A percentile compares a stretch with the other conserved stretches of the same genome.
phyloP scores from a whole-genome alignment of 2,797 vertebrate genomes.

The Cirrhinus molitorella region DNA sequence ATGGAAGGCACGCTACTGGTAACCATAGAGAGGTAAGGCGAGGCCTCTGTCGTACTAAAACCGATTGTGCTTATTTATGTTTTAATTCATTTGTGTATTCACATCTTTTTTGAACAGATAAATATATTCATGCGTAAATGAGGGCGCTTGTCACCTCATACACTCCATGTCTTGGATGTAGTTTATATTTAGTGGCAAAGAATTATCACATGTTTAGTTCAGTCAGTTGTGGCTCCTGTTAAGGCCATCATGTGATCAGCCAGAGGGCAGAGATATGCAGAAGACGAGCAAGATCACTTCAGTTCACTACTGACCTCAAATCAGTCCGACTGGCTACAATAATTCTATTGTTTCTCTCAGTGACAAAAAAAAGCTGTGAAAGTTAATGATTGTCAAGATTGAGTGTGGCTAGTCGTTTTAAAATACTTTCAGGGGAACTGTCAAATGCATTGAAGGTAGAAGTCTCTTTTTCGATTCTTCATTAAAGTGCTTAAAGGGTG shows the following conservation, averaged over 20 bases:
- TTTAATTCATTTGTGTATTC: constrained; percentile 20
- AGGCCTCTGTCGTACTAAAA: constrained; percentile 20
- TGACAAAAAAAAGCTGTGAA: constrained; percentile 14
- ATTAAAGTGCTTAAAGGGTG: constrained; percentile 81
- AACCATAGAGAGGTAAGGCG: constrained; percentile 37
- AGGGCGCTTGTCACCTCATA: constrained; percentile 19
- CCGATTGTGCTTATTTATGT: constrained; percentile 37
- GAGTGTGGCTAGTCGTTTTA: constrained; percentile 30
- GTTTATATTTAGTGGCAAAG: constrained; percentile 30
- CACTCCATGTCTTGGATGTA: constrained; percentile 7
- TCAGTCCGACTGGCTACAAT: constrained; percentile 45
- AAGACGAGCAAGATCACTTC: not conserved
- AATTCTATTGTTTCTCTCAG: constrained; percentile 24
- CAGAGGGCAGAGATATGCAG: constrained; percentile 19
- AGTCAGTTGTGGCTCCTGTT: constrained; percentile 33
- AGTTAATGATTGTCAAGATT: constrained; percentile 48
- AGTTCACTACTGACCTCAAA: constrained; percentile 43
- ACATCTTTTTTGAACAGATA: constrained; percentile 28
- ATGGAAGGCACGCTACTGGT: constrained; percentile 43
- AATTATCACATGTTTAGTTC: constrained; percentile 45
- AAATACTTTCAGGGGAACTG: constrained; percentile 46
- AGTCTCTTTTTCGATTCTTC: constrained; percentile 66
- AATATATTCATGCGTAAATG: constrained; percentile 14
- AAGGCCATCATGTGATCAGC: constrained; percentile 39
- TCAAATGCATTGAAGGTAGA: constrained; percentile 40